Conservation (phyloP, 2,888 invertebrate genomes). For the Ceraclea dissimilis region DNA sequence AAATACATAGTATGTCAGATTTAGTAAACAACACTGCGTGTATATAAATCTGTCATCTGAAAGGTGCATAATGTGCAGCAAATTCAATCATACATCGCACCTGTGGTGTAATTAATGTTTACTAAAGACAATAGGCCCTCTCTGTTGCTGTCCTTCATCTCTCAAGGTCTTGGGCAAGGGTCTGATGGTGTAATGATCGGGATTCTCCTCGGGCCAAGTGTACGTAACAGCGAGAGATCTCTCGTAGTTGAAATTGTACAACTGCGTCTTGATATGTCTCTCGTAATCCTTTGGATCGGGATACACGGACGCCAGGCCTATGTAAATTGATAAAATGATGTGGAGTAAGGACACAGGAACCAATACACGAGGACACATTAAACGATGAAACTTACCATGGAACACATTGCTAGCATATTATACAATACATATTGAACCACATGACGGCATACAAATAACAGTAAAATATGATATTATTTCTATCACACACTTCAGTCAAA, state of each 20-base stretch:
- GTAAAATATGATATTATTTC: no score
- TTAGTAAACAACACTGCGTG: not conserved
- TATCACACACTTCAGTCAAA: no score
- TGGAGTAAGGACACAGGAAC: not conserved
- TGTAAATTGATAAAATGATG: constrained; percentile 20
- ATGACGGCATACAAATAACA: no score
- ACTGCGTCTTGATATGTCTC: constrained; percentile 43
- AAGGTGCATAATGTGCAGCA: not conserved
- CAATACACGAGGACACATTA: not conserved
- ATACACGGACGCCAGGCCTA: constrained; percentile 51
- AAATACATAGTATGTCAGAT: not conserved
- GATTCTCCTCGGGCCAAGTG: constrained; percentile 39
- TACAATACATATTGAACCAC: no score
- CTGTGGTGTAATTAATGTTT: constrained; percentile 20
- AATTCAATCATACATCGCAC: constrained; percentile 6
- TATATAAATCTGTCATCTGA: no score
- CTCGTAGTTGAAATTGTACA: constrained; percentile 47
- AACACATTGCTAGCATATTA: no score
- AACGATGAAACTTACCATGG: no score
- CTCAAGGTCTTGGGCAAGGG: constrained; percentile 23
- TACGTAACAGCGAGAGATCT: constrained; percentile 42
- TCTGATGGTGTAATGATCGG: constrained; percentile 28
- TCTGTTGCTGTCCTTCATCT: constrained; percentile 22
- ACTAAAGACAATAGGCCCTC: constrained; percentile 21
- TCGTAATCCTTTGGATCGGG: constrained; percentile 51